phyloP scores from a whole-genome alignment of 2,888 invertebrate species.

The Napeogenes inachia region DNA sequence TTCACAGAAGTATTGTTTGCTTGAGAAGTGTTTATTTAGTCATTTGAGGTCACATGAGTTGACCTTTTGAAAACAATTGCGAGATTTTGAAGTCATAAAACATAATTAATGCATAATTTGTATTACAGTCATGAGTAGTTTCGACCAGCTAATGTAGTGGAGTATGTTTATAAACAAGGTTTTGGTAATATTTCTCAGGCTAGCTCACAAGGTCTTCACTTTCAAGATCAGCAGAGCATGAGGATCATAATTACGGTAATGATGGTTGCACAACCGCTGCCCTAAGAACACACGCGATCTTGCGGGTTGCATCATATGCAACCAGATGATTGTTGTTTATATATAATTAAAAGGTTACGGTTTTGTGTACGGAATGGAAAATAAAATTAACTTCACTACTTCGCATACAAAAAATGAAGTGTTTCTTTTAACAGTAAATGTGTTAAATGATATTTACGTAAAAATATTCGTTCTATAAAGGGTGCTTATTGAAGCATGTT shows the following conservation, averaged over 20 bases:
- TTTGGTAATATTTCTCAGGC: slow-evolving; percentile 54
- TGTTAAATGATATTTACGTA: background rate
- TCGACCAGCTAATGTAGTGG: background rate
- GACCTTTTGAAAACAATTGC: too few relatives aligned
- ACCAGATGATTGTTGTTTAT: background rate
- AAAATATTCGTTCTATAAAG: background rate
- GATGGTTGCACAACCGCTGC: slow-evolving; percentile 60
- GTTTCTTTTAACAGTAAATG: background rate
- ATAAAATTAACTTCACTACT: too few relatives aligned
- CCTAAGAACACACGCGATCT: slow-evolving; percentile 46
- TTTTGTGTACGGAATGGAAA: too few relatives aligned
- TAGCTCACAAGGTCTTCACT: slow-evolving; percentile 68
- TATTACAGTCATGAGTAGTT: background rate
- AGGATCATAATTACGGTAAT: slow-evolving; percentile 71
- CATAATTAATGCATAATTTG: too few relatives aligned
- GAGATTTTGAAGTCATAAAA: too few relatives aligned
- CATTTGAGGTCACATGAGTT: too few relatives aligned
- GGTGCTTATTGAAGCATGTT: slow-evolving; percentile 24
- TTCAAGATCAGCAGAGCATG: slow-evolving; percentile 74
- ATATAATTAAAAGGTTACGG: background rate
- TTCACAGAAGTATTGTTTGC: slow-evolving; percentile 56
- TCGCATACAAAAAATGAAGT: background rate
- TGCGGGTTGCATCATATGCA: slow-evolving; percentile 33
- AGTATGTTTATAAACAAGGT: slow-evolving; percentile 40
- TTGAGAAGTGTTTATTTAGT: slow-evolving; percentile 11